Conservation (phyloP, 2,888 invertebrate genomes). For the Protodeltote pygarga region DNA sequence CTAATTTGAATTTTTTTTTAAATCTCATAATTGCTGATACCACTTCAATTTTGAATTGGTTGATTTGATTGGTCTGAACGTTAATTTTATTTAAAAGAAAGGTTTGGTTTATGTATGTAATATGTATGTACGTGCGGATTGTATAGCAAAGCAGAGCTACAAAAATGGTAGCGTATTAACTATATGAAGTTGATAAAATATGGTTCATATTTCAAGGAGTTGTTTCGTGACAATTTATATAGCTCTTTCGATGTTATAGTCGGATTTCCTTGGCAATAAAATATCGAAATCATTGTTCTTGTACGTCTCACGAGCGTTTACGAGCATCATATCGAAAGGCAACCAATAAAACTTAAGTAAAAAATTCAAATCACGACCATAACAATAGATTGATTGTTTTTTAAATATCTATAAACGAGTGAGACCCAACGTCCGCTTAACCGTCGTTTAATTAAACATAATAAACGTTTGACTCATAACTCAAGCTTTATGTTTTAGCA, state of each 20-base stretch:
- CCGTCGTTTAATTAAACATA: constrained; percentile 28
- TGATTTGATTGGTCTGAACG: too few relatives aligned
- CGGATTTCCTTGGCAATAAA: constrained; percentile 26
- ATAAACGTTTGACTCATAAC: constrained; percentile 35
- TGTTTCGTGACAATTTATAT: background rate
- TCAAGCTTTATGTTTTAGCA: constrained; percentile 26
- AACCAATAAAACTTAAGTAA: constrained; percentile 29
- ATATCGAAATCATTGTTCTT: constrained; percentile 24
- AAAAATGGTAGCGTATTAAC: too few relatives aligned
- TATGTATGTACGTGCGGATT: too few relatives aligned
- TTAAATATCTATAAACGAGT: constrained; percentile 43
- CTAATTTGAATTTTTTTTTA: too few relatives aligned
- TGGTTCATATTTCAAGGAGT: background rate
- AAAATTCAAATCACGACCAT: constrained; percentile 39
- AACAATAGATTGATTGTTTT: constrained; percentile 49
- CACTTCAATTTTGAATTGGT: too few relatives aligned
- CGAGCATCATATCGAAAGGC: constrained; percentile 21
- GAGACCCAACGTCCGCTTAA: constrained; percentile 27
- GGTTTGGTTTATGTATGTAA: too few relatives aligned
- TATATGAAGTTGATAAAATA: too few relatives aligned
- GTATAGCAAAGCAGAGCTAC: too few relatives aligned
- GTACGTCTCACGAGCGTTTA: constrained; percentile 20
- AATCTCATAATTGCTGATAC: too few relatives aligned
- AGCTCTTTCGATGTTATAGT: background rate
- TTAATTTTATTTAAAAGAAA: too few relatives aligned